phyloP scores from a whole-genome alignment of 1,140 invertebrate species.

The Vanessa tameamea region DNA sequence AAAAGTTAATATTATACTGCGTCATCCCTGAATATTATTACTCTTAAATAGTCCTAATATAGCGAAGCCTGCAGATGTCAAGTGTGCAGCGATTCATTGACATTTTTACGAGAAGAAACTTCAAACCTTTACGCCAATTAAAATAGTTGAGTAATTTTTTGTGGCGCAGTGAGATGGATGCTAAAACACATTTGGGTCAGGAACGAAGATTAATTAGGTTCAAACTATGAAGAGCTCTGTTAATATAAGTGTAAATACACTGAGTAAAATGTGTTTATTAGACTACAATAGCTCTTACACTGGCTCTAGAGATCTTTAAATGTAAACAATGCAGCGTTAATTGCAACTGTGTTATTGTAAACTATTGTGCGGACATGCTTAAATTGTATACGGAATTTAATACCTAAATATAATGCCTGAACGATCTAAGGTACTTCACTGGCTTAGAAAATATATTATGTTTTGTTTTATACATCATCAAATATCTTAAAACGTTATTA shows the following conservation, averaged over 20 bases:
- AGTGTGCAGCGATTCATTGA: conserved; percentile 62
- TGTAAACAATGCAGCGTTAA: conserved; percentile 64
- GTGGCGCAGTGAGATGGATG: conserved; percentile 58
- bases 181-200: conserved; percentile 68
- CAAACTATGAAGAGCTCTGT: conserved; percentile 59
- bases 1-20: not conserved
- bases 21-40: conserved; percentile 10
- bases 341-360: conserved; percentile 52
- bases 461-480: not conserved
- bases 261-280: conserved; percentile 66
- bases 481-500: not conserved
- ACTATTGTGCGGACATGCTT: conserved; percentile 31
- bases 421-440: too few species aligned
- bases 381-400: conserved; percentile 41
- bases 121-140: conserved; percentile 76
- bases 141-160: conserved; percentile 75
- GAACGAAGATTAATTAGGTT: conserved; percentile 67
- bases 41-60: conserved; percentile 43
- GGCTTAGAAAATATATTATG: too few species aligned
- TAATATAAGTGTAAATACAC: conserved; percentile 66
- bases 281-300: conserved; percentile 50
- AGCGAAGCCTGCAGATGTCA: conserved; percentile 51
- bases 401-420: not conserved
- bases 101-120: conserved; percentile 64
- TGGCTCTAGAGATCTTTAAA: conserved; percentile 52